Evolutionary conservation across 2,797 vertebrate genomes (phyloP).

Genomic region (Lophotriccus pileatus): DNA sequence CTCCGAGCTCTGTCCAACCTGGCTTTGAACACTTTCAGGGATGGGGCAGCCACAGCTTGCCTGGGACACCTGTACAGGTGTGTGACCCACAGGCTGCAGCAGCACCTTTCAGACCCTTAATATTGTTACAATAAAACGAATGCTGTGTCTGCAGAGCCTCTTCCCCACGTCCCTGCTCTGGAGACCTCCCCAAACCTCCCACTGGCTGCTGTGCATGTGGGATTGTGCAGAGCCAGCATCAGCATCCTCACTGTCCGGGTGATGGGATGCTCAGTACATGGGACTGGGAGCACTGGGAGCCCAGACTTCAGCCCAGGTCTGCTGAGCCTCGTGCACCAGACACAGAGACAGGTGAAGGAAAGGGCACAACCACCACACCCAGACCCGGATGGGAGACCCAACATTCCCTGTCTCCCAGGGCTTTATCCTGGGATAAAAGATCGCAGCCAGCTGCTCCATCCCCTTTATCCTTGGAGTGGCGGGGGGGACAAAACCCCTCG

Average conservation of each 20-base stretch:
- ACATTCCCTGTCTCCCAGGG: not conserved
- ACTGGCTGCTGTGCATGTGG: not conserved
- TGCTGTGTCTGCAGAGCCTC: not conserved
- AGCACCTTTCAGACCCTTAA: not conserved
- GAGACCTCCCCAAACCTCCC: not conserved
- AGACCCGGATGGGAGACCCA: rapidly evolving
- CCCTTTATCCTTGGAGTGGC: not conserved
- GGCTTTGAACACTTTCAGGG: not conserved
- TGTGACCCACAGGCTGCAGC: not conserved
- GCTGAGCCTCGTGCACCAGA: not conserved
- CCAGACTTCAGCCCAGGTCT: not conserved
- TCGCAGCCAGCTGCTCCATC: not conserved
- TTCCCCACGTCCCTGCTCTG: rapidly evolving
- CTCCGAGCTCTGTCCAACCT: rapidly evolving
- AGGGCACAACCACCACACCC: rapidly evolving
- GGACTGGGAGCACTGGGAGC: not conserved
- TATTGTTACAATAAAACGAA: not conserved
- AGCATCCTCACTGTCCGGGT: rapidly evolving
- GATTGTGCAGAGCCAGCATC: not conserved
- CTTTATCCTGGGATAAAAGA: not conserved
- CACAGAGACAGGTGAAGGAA: rapidly evolving
- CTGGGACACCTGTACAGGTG: not conserved
- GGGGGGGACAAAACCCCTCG: not conserved
- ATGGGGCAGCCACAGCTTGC: not conserved
- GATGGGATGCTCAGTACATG: rapidly evolving